Base-by-base conservation (phyloP, 2,888 invertebrate species). In the Syrista parreyssii region DNA sequence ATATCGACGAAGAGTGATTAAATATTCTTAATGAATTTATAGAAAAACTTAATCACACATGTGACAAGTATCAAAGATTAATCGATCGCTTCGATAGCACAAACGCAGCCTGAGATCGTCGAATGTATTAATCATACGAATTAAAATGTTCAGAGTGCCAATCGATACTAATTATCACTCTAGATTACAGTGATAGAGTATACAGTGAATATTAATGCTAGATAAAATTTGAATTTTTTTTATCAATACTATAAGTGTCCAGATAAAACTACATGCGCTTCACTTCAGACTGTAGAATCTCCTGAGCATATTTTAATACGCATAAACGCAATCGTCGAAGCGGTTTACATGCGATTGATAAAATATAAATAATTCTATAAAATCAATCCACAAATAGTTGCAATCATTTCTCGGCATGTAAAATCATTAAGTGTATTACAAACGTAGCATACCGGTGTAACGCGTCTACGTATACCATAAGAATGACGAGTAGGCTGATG, bases 401-500 rank as follows among this genome's bases (percentile, higher is more conserved):
- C 2, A 23, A 1, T 23, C 1, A 55, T 55, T 23, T 23, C 23
- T 55, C 9, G 23, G 6, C 23, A 9, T 15, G 15, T 40, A 23
- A 55, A 23, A 55, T 55, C 23, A 23, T 55, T 55, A 55, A 23
- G 2, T 23, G 23, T 23, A 55, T 55, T 74, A 55, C 55, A 12
- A 83, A 83, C 83, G 84, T 83, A 78, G 84, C 83, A 82, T 84
- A 83, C 83, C 84, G 79, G 82, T 82, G 83, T 81, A 79, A 78
- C 81, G 30, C 76, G 74, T 76, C 34, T n/a, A 75, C 76, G 77
- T 76, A 81, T 81, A 80, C 82, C 32, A n/a, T 68, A n/a, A 40
- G 68, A 68, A 23, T 55, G 55, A 55, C 55, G 23, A 55, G 55
- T 23, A 55, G 55, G 9, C 6, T 23, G 55, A 55, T 55, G 55